phyloP scores from a whole-genome alignment of 2,113 vertebrate species.

The Spheniscus mendiculus region DNA sequence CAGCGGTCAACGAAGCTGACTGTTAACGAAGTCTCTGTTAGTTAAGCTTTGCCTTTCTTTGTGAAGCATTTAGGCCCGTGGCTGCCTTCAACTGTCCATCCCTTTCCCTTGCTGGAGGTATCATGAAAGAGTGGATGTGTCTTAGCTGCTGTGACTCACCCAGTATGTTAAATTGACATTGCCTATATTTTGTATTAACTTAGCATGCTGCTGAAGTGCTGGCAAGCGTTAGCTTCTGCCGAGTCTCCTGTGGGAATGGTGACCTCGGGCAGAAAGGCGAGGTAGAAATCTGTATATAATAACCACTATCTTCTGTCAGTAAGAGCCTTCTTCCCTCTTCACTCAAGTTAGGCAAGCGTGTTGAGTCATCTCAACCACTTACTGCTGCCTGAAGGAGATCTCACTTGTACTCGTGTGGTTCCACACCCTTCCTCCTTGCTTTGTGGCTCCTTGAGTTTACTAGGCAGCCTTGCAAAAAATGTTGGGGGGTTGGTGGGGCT shows the following conservation, averaged over 20 bases:
- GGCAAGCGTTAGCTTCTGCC: not conserved
- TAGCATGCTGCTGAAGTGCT: not conserved
- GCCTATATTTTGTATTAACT: fast-evolving
- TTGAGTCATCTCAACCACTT: not conserved
- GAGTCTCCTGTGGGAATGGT: not conserved
- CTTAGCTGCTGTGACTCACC: fast-evolving
- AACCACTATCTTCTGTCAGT: not conserved
- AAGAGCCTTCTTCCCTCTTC: not conserved
- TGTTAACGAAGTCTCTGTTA: too few relatives aligned
- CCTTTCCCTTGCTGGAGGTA: not conserved
- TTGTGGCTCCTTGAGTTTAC: not conserved
- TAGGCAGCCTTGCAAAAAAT: not conserved
- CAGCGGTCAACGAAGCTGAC: not conserved
- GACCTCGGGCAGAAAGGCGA: not conserved
- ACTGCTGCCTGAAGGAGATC: not conserved
- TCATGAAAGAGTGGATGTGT: too few relatives aligned
- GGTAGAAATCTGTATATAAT: not conserved
- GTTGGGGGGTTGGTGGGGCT: not conserved
- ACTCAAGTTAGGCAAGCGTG: not conserved
- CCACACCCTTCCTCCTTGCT: not conserved
- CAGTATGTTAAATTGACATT: fast-evolving
- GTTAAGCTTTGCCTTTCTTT: not conserved
- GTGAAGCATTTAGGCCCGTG: fast-evolving
- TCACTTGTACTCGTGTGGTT: not conserved
- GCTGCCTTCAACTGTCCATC: not conserved